Evolutionary conservation across 2,888 invertebrate genomes (phyloP), one percentile per base, ranked within the genome.

Genomic region (Thalpophila matura): DNA sequence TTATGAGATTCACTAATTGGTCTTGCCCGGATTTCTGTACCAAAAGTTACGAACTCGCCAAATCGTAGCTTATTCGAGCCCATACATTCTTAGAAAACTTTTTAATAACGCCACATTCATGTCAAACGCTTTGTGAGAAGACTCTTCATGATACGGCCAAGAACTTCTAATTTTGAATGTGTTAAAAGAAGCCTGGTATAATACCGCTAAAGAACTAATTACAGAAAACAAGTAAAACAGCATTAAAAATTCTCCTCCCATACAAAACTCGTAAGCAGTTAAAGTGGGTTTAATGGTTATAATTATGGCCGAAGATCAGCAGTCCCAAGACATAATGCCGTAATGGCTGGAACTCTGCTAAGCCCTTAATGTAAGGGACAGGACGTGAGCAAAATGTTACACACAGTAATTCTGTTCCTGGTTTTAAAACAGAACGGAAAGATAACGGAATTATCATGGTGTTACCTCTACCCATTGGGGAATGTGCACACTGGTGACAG

Each of bases 351-450:
- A 72, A 56, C 26, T 59, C 26, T 55, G 24, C 45, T 72, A 46
- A 73, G 47, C 26, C 47, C 43, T 35, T 76, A 56, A 64, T 61
- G 53, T 63, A 46, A 60, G 60, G 59, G 55, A 33, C 45, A 38
- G 20, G 42, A 74, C 78, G 64, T 74, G 70, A 75, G 53, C 18
- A 5, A 67, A 67, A 73, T 75, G 35, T 29, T 62, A 61, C 33
- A 33, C 14, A 26, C 42, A 29, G 14, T 14, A 7, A n/a, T 46
- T 22, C 4, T 27, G n/a, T 37, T 46, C 35, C 31, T 31, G 14
- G 26, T 46, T 56, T 54, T 40, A 50, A 51, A 73, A 49, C 35
- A 35, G 7, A 12, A 37, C 18, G 6, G 42, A 46, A 40, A 16
- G 42, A 46, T 35, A 16, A n/a, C n/a, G 16, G 1, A 2, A 20